A percentile compares a stretch with the other conserved stretches of the same genome.
These are phyloP conservation scores for Nebria salina DNA, from an alignment of 2,888 invertebrate genomes.

Conservation along the genomic window DNA sequence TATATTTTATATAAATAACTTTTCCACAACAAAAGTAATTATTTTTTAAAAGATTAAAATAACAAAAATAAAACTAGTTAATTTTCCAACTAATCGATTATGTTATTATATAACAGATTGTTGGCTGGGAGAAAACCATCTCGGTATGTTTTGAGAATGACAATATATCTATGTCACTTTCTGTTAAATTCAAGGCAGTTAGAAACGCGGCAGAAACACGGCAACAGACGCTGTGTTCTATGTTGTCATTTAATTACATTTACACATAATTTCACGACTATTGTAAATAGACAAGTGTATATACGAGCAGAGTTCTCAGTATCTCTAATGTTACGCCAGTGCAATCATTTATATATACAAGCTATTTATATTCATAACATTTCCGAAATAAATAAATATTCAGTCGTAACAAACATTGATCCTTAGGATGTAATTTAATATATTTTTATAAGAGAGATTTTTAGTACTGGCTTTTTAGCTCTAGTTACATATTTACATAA, in stretches of 20 bases:
- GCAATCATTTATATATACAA: background rate
- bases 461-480: too few species aligned
- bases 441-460: too few species aligned
- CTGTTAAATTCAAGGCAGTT: background rate
- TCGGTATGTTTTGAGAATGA: background rate
- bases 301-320: background rate
- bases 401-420: background rate
- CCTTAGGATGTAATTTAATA: background rate
- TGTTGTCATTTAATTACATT: conserved; percentile 27
- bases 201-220: background rate
- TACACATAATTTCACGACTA: conserved; percentile 24
- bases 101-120: background rate
- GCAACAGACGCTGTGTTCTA: conserved; percentile 7
- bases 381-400: background rate
- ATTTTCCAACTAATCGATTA: background rate
- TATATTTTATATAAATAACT: too few species aligned
- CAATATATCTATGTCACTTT: conserved; percentile 18
- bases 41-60: background rate
- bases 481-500: too few species aligned
- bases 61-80: background rate
- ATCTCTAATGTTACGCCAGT: background rate
- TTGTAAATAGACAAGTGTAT: conserved; percentile 5
- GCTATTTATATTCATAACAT: conserved; percentile 1
- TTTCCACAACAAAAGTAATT: too few species aligned
- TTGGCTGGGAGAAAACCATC: background rate